Conservation (phyloP, 2,113 vertebrate genomes). For the Pedetes capensis region DNA sequence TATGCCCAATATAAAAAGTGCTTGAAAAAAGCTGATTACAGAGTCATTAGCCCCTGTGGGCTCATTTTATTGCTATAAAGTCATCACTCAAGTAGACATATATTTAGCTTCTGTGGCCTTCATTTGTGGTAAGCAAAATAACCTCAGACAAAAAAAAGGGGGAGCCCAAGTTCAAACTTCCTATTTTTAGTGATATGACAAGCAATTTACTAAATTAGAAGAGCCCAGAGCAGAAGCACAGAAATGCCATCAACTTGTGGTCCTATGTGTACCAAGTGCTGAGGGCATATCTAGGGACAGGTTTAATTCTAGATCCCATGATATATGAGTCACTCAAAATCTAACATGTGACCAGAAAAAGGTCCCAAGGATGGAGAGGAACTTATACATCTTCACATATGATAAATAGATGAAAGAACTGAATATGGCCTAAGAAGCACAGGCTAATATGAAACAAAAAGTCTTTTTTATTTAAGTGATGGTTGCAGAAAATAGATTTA, state of each 20-base stretch:
- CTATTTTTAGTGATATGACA: constrained; percentile 67
- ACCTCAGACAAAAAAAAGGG: constrained; percentile 44
- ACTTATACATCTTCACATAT: neutral
- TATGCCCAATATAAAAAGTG: constrained; percentile 76
- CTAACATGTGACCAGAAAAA: neutral
- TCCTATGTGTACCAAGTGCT: neutral
- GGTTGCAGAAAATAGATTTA: neutral
- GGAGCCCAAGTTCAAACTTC: constrained; percentile 64
- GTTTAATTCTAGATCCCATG: neutral
- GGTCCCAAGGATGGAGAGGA: neutral
- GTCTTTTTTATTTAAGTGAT: neutral
- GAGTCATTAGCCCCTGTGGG: constrained; percentile 78
- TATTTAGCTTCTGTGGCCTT: constrained; percentile 76
- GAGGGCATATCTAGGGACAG: neutral
- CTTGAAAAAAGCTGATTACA: constrained; percentile 79
- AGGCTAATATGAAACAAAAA: neutral
- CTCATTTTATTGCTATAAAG: constrained; percentile 77
- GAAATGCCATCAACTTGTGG: neutral
- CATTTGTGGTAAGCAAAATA: constrained; percentile 77
- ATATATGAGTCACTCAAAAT: neutral
- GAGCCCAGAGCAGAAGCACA: constrained; percentile 32
- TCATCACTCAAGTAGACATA: constrained; percentile 78
- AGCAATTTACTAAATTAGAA: constrained; percentile 58
- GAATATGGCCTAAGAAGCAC: neutral
- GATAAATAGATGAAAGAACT: neutral